A percentile compares a stretch with the other conserved stretches of the same genome.
Evolutionary conservation across 1,140 invertebrate genomes (phyloP).

Genomic region (Eupristina koningsbergeri): DNA sequence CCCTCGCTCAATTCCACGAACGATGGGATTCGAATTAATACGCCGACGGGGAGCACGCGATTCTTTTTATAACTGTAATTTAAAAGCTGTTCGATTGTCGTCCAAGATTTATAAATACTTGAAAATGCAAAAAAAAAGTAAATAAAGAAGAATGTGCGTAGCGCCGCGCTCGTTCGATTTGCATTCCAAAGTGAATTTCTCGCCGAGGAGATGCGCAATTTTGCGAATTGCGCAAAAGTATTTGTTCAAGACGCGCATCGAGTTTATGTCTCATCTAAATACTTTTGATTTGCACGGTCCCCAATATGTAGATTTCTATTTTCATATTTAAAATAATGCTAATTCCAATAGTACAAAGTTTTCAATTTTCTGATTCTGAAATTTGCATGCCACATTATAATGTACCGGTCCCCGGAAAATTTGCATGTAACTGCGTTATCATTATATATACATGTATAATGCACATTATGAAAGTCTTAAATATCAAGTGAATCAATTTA

Average conservation of each 20-base stretch:
- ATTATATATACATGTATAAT: too few species aligned
- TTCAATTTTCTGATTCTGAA: not conserved
- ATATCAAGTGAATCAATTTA: not conserved
- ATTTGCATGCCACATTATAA: not conserved
- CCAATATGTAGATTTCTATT: not conserved
- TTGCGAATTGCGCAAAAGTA: not conserved
- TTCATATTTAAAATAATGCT: conserved; percentile 31
- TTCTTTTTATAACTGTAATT: not conserved
- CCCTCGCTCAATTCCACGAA: not conserved
- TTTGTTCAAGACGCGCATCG: not conserved
- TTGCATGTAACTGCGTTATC: not conserved
- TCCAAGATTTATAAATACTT: not conserved
- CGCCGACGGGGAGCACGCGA: too few species aligned
- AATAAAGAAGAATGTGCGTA: not conserved
- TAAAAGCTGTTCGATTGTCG: not conserved
- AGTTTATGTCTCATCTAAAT: not conserved
- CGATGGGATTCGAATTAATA: not conserved
- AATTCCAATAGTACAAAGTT: conserved; percentile 46
- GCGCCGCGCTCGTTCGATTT: not conserved
- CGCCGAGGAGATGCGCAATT: not conserved
- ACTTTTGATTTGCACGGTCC: not conserved
- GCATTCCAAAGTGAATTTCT: not conserved
- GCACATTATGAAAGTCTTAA: not conserved
- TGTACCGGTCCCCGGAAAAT: not conserved
- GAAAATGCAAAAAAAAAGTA: not conserved